These are phyloP conservation scores for Biston betularia DNA, from an alignment of 2,888 invertebrate genomes.

Conservation along the genomic window DNA sequence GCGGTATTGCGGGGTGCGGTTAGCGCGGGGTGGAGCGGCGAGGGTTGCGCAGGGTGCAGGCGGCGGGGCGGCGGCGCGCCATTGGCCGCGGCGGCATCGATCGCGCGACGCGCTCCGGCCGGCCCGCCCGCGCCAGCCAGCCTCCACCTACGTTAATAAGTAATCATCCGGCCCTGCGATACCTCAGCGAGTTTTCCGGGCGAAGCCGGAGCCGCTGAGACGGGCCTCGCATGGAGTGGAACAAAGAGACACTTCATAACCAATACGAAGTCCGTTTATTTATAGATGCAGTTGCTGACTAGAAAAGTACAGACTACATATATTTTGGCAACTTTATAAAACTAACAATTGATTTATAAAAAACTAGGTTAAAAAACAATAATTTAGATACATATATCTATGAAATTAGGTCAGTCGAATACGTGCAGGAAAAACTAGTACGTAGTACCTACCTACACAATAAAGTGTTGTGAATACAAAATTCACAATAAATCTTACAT, in stretches of 20 bases:
- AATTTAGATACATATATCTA: too few relatives aligned
- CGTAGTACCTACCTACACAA: too few relatives aligned
- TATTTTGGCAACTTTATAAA: background rate
- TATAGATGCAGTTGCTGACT: slow-evolving; percentile 80
- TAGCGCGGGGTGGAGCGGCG: slow-evolving; percentile 66
- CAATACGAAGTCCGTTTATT: slow-evolving; percentile 75
- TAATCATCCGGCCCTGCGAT: slow-evolving; percentile 85
- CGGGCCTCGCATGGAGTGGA: slow-evolving; percentile 77
- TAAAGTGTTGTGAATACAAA: too few relatives aligned
- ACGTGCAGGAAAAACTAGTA: too few relatives aligned
- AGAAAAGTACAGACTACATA: slow-evolving; percentile 10
- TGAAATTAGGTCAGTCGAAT: too few relatives aligned
- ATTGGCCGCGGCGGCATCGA: slow-evolving; percentile 85
- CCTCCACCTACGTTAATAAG: slow-evolving; percentile 87
- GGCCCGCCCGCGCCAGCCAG: slow-evolving; percentile 83
- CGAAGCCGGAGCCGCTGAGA: slow-evolving; percentile 79
- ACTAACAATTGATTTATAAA: background rate
- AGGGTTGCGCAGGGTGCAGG: slow-evolving; percentile 77
- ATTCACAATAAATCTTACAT: too few relatives aligned
- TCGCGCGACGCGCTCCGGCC: slow-evolving; percentile 79
- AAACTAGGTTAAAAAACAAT: background rate
- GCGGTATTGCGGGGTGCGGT: slow-evolving; percentile 78
- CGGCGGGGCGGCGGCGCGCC: slow-evolving; percentile 78
- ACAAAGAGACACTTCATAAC: slow-evolving; percentile 80
- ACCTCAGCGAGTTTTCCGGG: slow-evolving; percentile 84